Base-by-base conservation (phyloP, 2,888 invertebrate species). In the Acanthosepion pharaonis region DNA sequence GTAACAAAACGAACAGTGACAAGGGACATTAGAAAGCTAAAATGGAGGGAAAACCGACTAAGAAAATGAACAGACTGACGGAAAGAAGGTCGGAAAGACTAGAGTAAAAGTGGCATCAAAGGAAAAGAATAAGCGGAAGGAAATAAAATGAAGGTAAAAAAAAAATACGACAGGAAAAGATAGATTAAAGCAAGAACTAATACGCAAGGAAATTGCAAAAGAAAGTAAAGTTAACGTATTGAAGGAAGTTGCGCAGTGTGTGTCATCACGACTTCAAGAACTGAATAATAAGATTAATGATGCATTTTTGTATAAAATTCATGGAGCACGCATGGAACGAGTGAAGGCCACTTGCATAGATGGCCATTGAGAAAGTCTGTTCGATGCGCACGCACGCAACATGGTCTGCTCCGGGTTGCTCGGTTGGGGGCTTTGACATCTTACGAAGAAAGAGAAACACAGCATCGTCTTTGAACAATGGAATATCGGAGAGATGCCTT, bases 231-330 rank as follows among this genome's bases (percentile, higher is more conserved):
- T 2, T 23, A 59, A 23, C 1, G 23, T 23, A 59, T 5, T 4
- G 59, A 78, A 78, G 11, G 78, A 78, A 33, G n/a, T 78, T n/a
- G 5, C 78, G 4, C 78, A 78, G 78, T 33, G n/a, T n/a, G 78
- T 78, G 78, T n/a, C 78, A 78, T 78, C 78, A 78, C 78, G 78
- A 78, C n/a, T 78, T 78, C n/a, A 33, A n/a, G n/a, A 78, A 78
- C 78, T 78, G 11, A 18, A 78, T 78, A 78, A 78, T 78, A n/a
- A 78, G 78, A 78, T 78, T 15, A n/a, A 78, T n/a, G n/a, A 33
- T 78, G n/a, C 78, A 78, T 78, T 78, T 33, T 78, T 78, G 15
- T 78, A n/a, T 78, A 78, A 78, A 33, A 78, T 78, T 78, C 78
- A 59, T 59, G 23, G 59, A 59, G 25, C 59, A 59, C 59, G 59